Percentiles rank a stretch among this genome's conserved stretches.
Conservation (phyloP, 2,797 vertebrate genomes). For the Pogonophryne albipinna region DNA sequence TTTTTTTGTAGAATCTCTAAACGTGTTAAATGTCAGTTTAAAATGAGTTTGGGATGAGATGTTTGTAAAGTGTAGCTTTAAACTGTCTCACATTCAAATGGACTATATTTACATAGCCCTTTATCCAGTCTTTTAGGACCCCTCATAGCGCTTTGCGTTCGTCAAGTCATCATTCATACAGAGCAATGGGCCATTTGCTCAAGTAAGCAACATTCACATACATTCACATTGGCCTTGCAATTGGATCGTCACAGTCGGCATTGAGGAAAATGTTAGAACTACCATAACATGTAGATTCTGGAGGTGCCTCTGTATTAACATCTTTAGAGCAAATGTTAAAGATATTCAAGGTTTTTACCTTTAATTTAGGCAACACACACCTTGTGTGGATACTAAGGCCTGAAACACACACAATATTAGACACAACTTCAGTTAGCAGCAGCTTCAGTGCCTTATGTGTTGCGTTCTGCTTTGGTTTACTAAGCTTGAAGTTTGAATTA, state of each 20-base stretch:
- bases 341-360: not conserved
- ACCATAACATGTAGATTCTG: constrained; percentile 3
- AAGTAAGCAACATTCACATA: too few relatives aligned
- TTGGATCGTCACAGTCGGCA: too few relatives aligned
- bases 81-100: constrained; percentile 7
- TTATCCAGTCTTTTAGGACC: too few relatives aligned
- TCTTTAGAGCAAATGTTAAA: not conserved
- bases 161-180: too few relatives aligned
- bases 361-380: not conserved
- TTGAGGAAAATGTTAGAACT: not conserved
- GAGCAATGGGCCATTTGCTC: too few relatives aligned
- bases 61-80: not conserved
- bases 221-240: too few relatives aligned
- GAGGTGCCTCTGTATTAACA: not conserved
- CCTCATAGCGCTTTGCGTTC: too few relatives aligned
- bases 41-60: not conserved
- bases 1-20: constrained; percentile 5
- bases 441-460: not conserved
- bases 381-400: not conserved
- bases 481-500: constrained; percentile 2
- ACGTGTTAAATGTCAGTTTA: constrained; percentile 1
- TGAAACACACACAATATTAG: not conserved
- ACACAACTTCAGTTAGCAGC: not conserved
- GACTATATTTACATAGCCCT: too few relatives aligned
- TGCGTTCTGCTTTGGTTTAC: not conserved